Conservation (phyloP, 2,888 invertebrate genomes). For the Lasioglossum figueresi region DNA sequence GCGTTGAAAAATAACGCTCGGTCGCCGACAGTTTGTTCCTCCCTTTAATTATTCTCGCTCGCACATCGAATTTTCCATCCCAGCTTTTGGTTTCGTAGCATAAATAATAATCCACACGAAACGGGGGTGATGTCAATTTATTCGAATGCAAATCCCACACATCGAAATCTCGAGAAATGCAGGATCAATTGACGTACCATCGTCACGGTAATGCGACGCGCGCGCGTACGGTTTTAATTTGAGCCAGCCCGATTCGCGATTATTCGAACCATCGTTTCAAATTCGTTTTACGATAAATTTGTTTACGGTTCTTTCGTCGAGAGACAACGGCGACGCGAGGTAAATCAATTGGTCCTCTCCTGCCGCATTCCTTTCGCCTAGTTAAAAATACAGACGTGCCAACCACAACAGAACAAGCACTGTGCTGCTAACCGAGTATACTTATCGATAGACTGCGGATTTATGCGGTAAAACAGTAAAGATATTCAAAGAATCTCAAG, state of each 20-base stretch:
- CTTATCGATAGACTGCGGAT: constrained; percentile 36
- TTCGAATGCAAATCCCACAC: constrained; percentile 50
- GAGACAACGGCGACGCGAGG: constrained; percentile 46
- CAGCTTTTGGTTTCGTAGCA: constrained; percentile 55
- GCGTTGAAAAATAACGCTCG: neutral
- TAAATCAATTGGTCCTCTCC: constrained; percentile 68
- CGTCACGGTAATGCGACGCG: constrained; percentile 19
- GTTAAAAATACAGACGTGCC: constrained; percentile 72
- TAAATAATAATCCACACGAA: constrained; percentile 68
- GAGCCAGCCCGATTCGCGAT: constrained; percentile 53
- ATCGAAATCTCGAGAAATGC: constrained; percentile 42
- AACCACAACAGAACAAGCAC: constrained; percentile 75
- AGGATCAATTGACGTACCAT: constrained; percentile 69
- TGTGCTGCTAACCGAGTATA: constrained; percentile 74
- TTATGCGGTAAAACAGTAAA: neutral
- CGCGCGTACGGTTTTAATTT: constrained; percentile 18
- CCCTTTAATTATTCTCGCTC: constrained; percentile 29
- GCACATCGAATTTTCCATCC: constrained; percentile 48
- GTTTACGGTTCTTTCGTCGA: constrained; percentile 43
- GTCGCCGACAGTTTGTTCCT: constrained; percentile 37
- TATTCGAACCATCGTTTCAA: constrained; percentile 46
- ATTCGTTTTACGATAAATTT: neutral
- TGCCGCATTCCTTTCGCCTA: constrained; percentile 46
- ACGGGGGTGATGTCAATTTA: constrained; percentile 50
- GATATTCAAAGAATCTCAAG: neutral